Conservation (phyloP, 2,888 invertebrate genomes). For the Andricus curvator region DNA sequence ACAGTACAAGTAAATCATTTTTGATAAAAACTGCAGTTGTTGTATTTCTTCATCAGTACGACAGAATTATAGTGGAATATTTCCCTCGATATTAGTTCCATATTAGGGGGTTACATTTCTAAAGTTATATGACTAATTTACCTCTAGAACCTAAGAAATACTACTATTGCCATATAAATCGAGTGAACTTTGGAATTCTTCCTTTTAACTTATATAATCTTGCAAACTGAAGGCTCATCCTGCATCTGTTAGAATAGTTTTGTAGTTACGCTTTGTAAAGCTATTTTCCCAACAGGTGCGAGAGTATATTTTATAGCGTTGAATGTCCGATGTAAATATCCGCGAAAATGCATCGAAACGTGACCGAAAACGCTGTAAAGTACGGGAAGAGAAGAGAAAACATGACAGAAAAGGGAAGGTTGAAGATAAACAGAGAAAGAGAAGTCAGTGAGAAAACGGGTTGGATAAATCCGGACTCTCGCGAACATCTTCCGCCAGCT, state of each 20-base stretch:
- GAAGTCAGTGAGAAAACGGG: conserved; percentile 58
- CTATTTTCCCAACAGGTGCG: not conserved
- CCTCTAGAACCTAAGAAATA: too few species aligned
- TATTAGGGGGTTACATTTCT: too few species aligned
- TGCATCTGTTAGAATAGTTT: not conserved
- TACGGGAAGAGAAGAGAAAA: conserved; percentile 4
- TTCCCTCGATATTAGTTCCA: too few species aligned
- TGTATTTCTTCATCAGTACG: too few species aligned
- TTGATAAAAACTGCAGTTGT: too few species aligned
- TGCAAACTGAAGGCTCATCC: not conserved
- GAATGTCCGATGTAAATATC: not conserved
- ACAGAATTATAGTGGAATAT: too few species aligned
- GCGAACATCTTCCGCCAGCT: conserved; percentile 71
- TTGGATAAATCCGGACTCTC: conserved; percentile 64
- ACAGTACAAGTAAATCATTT: too few species aligned
- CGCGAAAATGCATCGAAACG: conserved; percentile 7
- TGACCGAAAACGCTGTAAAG: not conserved
- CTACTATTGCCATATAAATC: too few species aligned
- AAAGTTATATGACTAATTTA: too few species aligned
- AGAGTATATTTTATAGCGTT: not conserved
- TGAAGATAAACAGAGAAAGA: conserved; percentile 18
- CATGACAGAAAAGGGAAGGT: conserved; percentile 20
- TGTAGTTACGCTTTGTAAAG: not conserved
- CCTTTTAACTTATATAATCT: not conserved
- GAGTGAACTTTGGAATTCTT: not conserved